Base-by-base conservation (phyloP, 2,888 invertebrate species). In the Epiblema foenella region DNA sequence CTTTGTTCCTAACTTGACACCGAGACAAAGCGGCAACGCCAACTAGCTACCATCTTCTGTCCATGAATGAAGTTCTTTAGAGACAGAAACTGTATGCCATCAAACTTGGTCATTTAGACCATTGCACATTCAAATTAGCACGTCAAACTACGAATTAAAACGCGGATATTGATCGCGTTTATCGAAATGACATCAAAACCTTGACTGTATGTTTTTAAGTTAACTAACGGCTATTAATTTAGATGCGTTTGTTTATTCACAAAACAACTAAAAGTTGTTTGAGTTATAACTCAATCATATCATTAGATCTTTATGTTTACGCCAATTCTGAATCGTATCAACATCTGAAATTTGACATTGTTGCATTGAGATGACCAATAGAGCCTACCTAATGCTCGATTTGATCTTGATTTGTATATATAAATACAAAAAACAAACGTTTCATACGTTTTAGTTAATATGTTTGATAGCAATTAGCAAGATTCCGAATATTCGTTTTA, bases 401-500 rank as follows among this genome's bases (percentile, higher is more conserved):
- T 57, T 57, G 11, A 63, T 17, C 15, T 37, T 42, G 39, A 51
- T 65, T 33, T 42, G 3, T 60, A 54, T 54, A 54, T 66, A 54
- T 60, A 46, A 54, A 54, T 66, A 46, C 15, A 18, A 60, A 59
- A 62, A 66, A 60, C 57, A 71, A 71, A 57, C 56, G 62, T 57
- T 62, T 39, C 20, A 51, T 67, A 62, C 56, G 64, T 62, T 67
- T 51, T 66, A 52, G 54, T 65, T 67, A 71, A 62, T 71, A 67
- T 67, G 66, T 66, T 67, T 67, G 67, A 71, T 67, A 60, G 60
- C 62, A 67, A 71, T 71, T 71, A 71, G 54, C 67, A 57, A 66
- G 62, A 67, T 70, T 67, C 29, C 56, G 49, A 71, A 71, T 67
- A 71, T 65, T 65, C 67, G 56, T 71, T 71, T 71, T 71, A 71